Base-by-base conservation (phyloP, 2,888 invertebrate genomes). In the Heteromurus nitidus region DNA sequence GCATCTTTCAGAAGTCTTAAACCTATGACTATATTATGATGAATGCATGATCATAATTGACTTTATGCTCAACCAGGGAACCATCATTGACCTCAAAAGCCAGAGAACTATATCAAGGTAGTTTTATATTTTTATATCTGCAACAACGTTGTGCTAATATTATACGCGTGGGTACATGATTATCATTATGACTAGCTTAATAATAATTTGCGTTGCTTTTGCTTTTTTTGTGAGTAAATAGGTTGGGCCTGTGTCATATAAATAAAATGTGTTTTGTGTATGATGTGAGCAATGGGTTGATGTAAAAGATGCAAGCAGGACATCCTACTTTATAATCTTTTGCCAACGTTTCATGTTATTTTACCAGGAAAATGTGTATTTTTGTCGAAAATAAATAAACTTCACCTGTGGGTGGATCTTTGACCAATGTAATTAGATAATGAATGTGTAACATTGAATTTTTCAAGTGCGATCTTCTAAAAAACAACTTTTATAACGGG, bases 21-120 rank as follows among this genome's bases (percentile, higher is more conserved):
- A n/a, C n/a, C n/a, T n/a, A n/a, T n/a, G n/a, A n/a, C n/a, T n/a
- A n/a, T n/a, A n/a, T n/a, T n/a, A n/a, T n/a, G n/a, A n/a, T n/a
- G n/a, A n/a, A n/a, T n/a, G n/a, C n/a, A n/a, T n/a, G 13, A 36
- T 9, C 36, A 36, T 36, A 9, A 13, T 62, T 3, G 31, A 22
- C 18, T 62, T 36, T 62, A 31, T 62, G 30, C 24, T 64, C 50
- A 72, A 64, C 74, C 53, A 64, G 20, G 50, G 64, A 65, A 31
- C 74, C 64, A 74, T 72, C 74, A 74, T 73, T 74, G 74, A 74
- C 74, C 74, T 74, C 22, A 74, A 74, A 74, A 74, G 36, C 74
- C 64, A 74, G 53, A 74, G 74, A 74, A 74, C 74, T 74, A 53
- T 74, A 74, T 74, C 74, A 74, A 74, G 74, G 74, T 24, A 30